Percentiles rank a stretch among this genome's conserved stretches.
phyloP scores from a whole-genome alignment of 1,140 invertebrate species.

The Dysdera silvatica region DNA sequence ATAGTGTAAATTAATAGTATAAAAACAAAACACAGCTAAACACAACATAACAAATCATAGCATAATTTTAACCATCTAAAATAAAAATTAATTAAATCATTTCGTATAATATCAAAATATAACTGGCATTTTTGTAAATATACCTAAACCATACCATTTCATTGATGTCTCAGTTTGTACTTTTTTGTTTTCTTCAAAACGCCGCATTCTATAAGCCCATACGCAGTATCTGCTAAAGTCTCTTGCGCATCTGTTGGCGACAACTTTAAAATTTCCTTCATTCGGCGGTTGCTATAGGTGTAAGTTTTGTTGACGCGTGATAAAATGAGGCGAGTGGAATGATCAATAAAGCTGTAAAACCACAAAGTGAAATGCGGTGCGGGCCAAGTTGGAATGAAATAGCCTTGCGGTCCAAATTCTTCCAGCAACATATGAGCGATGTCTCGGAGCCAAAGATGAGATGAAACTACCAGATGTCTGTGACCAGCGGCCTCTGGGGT shows the following conservation, averaged over 20 bases:
- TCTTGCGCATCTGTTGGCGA: slow-evolving; percentile 1
- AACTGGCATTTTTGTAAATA: too few relatives aligned
- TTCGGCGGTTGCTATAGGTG: slow-evolving; percentile 48
- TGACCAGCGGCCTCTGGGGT: slow-evolving; percentile 48
- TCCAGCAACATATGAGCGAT: slow-evolving; percentile 45
- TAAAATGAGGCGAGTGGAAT: slow-evolving; percentile 44
- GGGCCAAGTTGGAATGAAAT: slow-evolving; percentile 40
- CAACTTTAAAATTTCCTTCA: slow-evolving; percentile 23
- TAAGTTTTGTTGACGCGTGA: slow-evolving; percentile 45
- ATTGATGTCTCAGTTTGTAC: too few relatives aligned
- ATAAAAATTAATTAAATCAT: too few relatives aligned
- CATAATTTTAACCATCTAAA: too few relatives aligned
- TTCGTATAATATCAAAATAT: too few relatives aligned
- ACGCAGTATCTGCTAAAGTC: slow-evolving; percentile 15
- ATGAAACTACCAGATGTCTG: slow-evolving; percentile 42
- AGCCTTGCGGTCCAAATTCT: slow-evolving; percentile 39
- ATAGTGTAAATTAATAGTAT: too few relatives aligned
- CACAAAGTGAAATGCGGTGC: slow-evolving; percentile 48
- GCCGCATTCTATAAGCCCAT: slow-evolving; percentile 21
- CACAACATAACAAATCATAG: too few relatives aligned
- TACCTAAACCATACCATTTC: too few relatives aligned
- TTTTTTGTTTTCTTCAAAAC: slow-evolving; percentile 12
- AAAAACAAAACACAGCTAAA: too few relatives aligned
- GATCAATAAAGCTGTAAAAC: slow-evolving; percentile 47
- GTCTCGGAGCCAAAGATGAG: slow-evolving; percentile 46